These are phyloP conservation scores for Calliphora vomitoria DNA, from an alignment of 2,888 invertebrate species.

Conservation along the genomic window DNA sequence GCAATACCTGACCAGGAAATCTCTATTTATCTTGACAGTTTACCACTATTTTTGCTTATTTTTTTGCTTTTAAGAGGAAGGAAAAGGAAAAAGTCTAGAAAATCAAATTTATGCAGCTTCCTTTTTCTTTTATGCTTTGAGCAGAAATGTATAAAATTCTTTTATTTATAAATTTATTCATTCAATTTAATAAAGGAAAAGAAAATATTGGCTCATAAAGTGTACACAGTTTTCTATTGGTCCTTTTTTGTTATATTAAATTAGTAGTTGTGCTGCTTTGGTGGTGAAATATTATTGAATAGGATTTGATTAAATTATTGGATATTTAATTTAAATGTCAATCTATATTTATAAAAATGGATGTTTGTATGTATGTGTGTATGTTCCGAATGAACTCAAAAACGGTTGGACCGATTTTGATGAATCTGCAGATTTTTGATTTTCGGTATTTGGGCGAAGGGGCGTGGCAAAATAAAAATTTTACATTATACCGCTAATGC, in stretches of 20 bases:
- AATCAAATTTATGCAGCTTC: conserved; percentile 10
- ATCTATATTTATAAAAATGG: too few species aligned
- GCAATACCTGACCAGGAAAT: conserved; percentile 16
- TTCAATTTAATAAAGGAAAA: conserved; percentile 23
- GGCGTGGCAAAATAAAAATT: too few species aligned
- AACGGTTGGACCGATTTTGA: too few species aligned
- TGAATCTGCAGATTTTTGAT: too few species aligned
- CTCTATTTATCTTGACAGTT: background rate
- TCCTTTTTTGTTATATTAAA: conserved; percentile 12
- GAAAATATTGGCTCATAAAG: background rate
- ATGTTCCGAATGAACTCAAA: too few species aligned
- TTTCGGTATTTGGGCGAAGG: too few species aligned
- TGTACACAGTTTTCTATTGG: background rate
- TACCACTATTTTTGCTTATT: background rate
- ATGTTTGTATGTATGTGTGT: too few species aligned
- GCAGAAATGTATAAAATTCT: background rate
- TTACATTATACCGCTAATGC: too few species aligned
- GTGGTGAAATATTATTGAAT: conserved; percentile 3
- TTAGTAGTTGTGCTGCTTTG: background rate
- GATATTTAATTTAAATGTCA: too few species aligned
- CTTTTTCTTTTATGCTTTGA: background rate
- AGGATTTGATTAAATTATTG: background rate
- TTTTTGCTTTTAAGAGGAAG: background rate
- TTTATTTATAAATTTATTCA: background rate
- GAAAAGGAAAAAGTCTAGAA: background rate